Evolutionary conservation across 2,888 invertebrate species (phyloP).

Genomic region (Pheosia gnoma): DNA sequence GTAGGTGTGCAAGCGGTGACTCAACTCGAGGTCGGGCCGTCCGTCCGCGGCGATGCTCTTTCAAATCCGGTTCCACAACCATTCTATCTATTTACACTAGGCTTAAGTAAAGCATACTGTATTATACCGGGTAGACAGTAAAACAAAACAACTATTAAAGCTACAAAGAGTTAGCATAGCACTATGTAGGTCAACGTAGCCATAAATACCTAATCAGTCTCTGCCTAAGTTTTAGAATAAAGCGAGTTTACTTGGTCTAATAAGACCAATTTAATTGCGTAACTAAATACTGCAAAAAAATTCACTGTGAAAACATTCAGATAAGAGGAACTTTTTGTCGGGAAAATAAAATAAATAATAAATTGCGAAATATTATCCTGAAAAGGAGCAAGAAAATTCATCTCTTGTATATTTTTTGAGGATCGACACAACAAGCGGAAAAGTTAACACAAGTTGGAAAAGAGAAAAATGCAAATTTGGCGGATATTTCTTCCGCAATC

Average conservation of each 20-base stretch:
- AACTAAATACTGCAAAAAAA: too few relatives aligned
- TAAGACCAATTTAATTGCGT: too few relatives aligned
- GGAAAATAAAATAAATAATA: too few relatives aligned
- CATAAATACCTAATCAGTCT: not conserved
- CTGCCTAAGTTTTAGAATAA: not conserved
- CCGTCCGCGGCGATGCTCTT: conserved; percentile 55
- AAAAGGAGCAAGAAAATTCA: too few relatives aligned
- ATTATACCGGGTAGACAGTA: conserved; percentile 26
- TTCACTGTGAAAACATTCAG: too few relatives aligned
- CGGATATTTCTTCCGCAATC: conserved; percentile 32
- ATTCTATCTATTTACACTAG: conserved; percentile 39
- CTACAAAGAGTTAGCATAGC: conserved; percentile 15
- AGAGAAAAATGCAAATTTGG: conserved; percentile 26
- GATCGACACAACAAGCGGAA: not conserved
- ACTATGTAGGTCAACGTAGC: not conserved
- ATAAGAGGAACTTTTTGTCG: too few relatives aligned
- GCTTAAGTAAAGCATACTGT: conserved; percentile 44
- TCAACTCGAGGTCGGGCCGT: conserved; percentile 55
- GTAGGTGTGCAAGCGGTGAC: conserved; percentile 45
- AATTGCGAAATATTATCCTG: too few relatives aligned
- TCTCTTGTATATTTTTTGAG: too few relatives aligned
- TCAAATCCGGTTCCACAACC: conserved; percentile 68
- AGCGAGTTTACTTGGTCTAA: not conserved
- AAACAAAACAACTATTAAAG: conserved; percentile 25
- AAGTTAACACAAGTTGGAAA: conserved; percentile 6